These are phyloP conservation scores for Aphaenogaster rudis DNA, from an alignment of 1,140 invertebrate species.

Conservation along the genomic window DNA sequence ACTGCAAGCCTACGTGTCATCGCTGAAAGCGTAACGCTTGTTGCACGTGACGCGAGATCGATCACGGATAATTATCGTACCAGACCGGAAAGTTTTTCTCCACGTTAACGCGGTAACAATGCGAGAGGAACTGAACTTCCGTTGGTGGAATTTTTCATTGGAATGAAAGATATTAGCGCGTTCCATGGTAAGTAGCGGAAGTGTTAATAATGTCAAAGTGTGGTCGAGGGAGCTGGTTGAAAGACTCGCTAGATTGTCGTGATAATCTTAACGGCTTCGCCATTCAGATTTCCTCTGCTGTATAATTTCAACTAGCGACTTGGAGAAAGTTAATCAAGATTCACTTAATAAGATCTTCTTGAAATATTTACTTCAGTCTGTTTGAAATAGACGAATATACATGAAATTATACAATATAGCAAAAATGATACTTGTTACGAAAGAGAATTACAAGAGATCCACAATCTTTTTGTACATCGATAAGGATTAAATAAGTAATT, in stretches of 20 bases:
- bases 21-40: not conserved
- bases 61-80: constrained; percentile 34
- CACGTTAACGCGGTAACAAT: not conserved
- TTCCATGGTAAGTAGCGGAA: not conserved
- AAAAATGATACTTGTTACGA: not conserved
- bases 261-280: constrained; percentile 34
- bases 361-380: not conserved
- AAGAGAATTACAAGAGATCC: not conserved
- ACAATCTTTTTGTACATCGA: not conserved
- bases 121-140: constrained; percentile 9
- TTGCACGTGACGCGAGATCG: constrained; percentile 38
- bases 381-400: not conserved
- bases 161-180: constrained; percentile 46
- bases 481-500: not conserved
- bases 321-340: constrained; percentile 39
- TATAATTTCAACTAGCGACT: constrained; percentile 38
- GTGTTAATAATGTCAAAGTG: constrained; percentile 45
- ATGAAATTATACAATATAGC: not conserved
- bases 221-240: constrained; percentile 39
- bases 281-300: constrained; percentile 30
- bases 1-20: not conserved
- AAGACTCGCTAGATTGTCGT: constrained; percentile 47
- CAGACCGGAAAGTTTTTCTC: constrained; percentile 14
- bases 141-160: not conserved
- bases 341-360: not conserved